A percentile compares a stretch with the other conserved stretches of the same genome.
Evolutionary conservation across 2,888 invertebrate genomes (phyloP).

Genomic region (Parnassius glacialis): DNA sequence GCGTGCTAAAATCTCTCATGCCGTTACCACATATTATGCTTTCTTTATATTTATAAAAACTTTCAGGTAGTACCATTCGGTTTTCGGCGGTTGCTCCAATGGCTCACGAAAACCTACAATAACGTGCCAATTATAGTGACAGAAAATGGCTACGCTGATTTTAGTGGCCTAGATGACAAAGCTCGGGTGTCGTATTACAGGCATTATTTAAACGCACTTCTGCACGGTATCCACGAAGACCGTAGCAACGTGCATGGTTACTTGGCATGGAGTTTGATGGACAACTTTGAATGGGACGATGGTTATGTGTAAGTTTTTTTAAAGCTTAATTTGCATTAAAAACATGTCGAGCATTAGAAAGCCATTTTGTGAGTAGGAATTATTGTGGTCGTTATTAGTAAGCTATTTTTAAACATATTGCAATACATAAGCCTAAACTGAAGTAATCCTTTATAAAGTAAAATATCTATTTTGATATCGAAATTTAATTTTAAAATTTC

Average conservation of each 20-base stretch:
- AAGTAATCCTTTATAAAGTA: no score
- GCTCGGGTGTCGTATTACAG: slow-evolving; percentile 82
- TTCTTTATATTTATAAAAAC: not conserved
- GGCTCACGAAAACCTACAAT: slow-evolving; percentile 76
- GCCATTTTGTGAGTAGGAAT: no score
- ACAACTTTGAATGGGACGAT: slow-evolving; percentile 90
- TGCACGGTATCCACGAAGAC: slow-evolving; percentile 79
- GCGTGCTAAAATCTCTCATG: no score
- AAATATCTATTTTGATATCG: no score
- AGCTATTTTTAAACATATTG: no score
- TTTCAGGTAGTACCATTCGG: slow-evolving; percentile 81
- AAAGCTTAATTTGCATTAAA: not conserved
- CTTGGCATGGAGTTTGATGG: slow-evolving; percentile 90
- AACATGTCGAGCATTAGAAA: no score
- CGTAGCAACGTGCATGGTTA: slow-evolving; percentile 85
- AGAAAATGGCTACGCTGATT: slow-evolving; percentile 80
- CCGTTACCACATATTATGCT: no score
- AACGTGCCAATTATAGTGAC: slow-evolving; percentile 78
- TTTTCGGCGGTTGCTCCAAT: slow-evolving; percentile 76
- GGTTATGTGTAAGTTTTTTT: slow-evolving; percentile 85
- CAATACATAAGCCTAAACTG: no score
- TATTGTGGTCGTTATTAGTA: no score
- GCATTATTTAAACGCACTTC: slow-evolving; percentile 70
- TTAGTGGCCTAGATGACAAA: slow-evolving; percentile 72
- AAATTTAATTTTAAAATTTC: no score